phyloP scores from a whole-genome alignment of 2,888 invertebrate genomes.

The Drosophila siamana region DNA sequence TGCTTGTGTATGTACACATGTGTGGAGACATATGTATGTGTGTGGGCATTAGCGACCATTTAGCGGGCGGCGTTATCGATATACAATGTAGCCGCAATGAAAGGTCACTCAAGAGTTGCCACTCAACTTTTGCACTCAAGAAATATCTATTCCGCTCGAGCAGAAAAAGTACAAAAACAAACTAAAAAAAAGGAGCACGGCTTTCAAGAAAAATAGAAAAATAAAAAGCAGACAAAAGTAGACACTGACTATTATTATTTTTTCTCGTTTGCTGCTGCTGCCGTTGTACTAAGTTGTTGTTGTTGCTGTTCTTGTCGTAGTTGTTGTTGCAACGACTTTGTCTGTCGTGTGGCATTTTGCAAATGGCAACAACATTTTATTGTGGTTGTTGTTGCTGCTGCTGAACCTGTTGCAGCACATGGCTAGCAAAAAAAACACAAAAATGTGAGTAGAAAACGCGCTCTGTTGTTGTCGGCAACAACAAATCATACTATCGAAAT shows the following conservation, averaged over 20 bases:
- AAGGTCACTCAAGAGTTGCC: conserved; percentile 46
- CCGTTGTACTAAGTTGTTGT: conserved; percentile 20
- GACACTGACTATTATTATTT: conserved; percentile 32
- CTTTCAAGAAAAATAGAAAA: conserved; percentile 19
- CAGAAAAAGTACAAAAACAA: conserved; percentile 12
- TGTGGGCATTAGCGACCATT: conserved; percentile 36
- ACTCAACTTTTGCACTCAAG: conserved; percentile 47
- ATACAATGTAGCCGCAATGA: conserved; percentile 32
- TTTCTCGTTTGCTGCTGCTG: conserved; percentile 37
- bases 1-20: background rate
- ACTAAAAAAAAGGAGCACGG: conserved; percentile 28
- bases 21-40: background rate
- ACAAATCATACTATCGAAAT: conserved; percentile 22
- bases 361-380: conserved; percentile 74
- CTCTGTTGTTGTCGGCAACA: conserved; percentile 7
- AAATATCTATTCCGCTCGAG: conserved; percentile 31
- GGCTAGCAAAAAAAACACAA: conserved; percentile 10
- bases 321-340: conserved; percentile 21
- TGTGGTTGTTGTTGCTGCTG: conserved; percentile 33
- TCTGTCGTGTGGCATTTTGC: conserved; percentile 68
- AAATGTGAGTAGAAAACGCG: conserved; percentile 41
- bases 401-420: conserved; percentile 76
- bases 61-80: conserved; percentile 48
- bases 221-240: conserved; percentile 15
- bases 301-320: conserved; percentile 20